These are phyloP conservation scores for Zapus hudsonius DNA, from an alignment of 2,113 vertebrate species.

Conservation along the genomic window DNA sequence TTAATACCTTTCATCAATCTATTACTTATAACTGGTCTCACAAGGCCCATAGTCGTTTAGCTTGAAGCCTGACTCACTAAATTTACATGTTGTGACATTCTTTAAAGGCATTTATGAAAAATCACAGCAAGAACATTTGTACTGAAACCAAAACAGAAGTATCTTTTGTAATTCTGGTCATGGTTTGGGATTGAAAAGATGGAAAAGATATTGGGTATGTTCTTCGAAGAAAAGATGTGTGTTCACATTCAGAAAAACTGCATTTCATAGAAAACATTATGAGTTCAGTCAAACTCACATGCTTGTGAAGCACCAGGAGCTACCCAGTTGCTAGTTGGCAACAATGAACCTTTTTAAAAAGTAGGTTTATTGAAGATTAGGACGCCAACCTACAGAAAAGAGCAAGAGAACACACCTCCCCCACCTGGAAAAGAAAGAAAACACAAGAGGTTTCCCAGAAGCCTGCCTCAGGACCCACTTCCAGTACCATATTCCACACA, in stretches of 20 bases:
- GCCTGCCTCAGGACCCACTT: neutral
- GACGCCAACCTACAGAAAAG: neutral
- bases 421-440: neutral
- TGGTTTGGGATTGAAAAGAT: neutral
- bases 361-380: neutral
- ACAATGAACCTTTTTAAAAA: neutral
- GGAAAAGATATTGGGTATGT: neutral
- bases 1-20: slow-evolving; percentile 79
- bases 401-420: neutral
- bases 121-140: slow-evolving; percentile 56
- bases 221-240: neutral
- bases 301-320: neutral
- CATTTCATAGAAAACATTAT: neutral
- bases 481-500: neutral
- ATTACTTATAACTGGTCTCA: slow-evolving; percentile 76
- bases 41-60: slow-evolving; percentile 50
- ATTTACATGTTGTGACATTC: slow-evolving; percentile 71
- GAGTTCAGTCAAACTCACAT: slow-evolving; percentile 40
- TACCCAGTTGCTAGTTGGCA: neutral
- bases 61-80: slow-evolving; percentile 68
- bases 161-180: slow-evolving; percentile 46
- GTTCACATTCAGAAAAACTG: neutral
- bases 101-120: slow-evolving; percentile 70
- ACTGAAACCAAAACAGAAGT: slow-evolving; percentile 28
- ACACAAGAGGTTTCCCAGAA: neutral